A percentile compares a stretch with the other conserved stretches of the same genome.
Conservation (phyloP, 2,888 invertebrate species). For the Dichetophora obliterata region DNA sequence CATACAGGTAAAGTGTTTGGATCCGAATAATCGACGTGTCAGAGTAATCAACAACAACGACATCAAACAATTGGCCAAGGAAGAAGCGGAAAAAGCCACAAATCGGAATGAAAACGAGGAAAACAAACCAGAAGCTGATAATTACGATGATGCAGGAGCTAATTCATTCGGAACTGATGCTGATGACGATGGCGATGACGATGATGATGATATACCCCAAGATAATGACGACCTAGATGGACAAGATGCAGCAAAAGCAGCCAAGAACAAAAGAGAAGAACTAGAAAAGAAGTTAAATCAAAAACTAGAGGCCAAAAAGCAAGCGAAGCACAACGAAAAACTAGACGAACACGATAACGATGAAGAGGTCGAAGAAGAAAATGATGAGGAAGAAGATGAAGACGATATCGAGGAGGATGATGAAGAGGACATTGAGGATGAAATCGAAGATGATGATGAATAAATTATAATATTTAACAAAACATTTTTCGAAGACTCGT, state of each 20-base stretch:
- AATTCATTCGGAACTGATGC: conserved; percentile 18
- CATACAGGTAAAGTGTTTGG: conserved; percentile 64
- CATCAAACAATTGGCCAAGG: conserved; percentile 53
- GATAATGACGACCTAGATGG: conserved; percentile 44
- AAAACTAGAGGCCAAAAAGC: conserved; percentile 34
- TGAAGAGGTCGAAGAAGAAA: conserved; percentile 47
- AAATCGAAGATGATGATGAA: conserved; percentile 34
- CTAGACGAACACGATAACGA: conserved; percentile 45
- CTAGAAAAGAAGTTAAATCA: conserved; percentile 23
- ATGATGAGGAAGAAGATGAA: conserved; percentile 48
- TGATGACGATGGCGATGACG: conserved; percentile 48
- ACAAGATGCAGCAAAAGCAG: conserved; percentile 12
- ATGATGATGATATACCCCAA: conserved; percentile 46
- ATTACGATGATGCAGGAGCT: conserved; percentile 16
- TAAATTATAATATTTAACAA: not conserved
- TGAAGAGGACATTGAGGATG: conserved; percentile 49
- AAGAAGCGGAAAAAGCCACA: conserved; percentile 50
- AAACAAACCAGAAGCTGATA: conserved; percentile 11
- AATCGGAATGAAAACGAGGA: conserved; percentile 41
- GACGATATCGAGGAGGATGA: conserved; percentile 51
- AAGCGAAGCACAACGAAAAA: conserved; percentile 38
- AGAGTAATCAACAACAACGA: conserved; percentile 58
- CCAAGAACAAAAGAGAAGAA: conserved; percentile 28
- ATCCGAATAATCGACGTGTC: conserved; percentile 62
- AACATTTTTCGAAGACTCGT: too few relatives aligned